Base-by-base conservation (phyloP, 2,113 vertebrate genomes). In the Montifringilla adamsi region DNA sequence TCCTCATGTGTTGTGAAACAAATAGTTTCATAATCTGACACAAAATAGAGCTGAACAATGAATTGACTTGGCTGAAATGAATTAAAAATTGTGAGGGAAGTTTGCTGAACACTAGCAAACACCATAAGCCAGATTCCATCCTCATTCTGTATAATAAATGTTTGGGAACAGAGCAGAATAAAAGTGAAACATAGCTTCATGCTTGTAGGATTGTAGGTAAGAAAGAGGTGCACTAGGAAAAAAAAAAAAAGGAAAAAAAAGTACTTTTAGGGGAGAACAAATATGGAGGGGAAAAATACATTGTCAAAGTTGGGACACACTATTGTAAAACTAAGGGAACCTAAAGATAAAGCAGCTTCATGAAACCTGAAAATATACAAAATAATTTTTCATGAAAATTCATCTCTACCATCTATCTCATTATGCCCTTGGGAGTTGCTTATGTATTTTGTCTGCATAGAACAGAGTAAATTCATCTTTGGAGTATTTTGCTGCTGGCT, bases 401-500 rank as follows among this genome's bases (percentile, higher is more conserved):
- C 27, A 43, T 66, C 23, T 82, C 21, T 16, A 5, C 7, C 26
- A 21, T 53, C 1, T 73, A 13, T 73, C 73, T 83, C 20, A 2
- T 77, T 73, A 50, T 59, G 74, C 30, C 50, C 43, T 64, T 93
- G 67, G 66, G 84, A 83, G 8, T 6, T 76, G 23, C 53, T 73
- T 93, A 24, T 69, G 19, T 88, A 13, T 83, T 62, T 80, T 8
- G 43, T 69, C 70, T 67, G 72, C 63, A 70, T 14, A 80, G 50
- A 85, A 70, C 11, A 43, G 67, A 75, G 15, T 53, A 69, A 82
- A 91, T 93, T 76, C 4, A 28, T 77, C 81, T 73, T 83, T 21
- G 26, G 44, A 68, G 15, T 60, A 33, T 84, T 95, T 87, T 93
- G 44, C 50, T 90, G 23, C 55, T 83, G 63, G 46, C 67, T 90